Conservation (phyloP, 1,140 invertebrate species). For the Drosophila biarmipes region DNA sequence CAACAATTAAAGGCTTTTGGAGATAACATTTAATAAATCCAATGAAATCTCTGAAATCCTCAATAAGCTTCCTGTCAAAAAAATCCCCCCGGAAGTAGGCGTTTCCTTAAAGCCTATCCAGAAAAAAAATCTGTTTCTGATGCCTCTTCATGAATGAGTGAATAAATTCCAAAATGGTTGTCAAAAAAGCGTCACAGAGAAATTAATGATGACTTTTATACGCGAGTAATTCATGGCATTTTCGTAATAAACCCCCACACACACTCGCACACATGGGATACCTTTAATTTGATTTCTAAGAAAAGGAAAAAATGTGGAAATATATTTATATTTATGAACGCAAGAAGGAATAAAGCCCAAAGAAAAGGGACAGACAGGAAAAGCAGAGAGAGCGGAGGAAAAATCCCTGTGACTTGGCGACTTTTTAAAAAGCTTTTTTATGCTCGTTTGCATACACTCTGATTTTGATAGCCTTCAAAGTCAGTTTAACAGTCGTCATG, state of each 20-base stretch:
- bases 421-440: constrained; percentile 76
- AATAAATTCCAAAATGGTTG: constrained; percentile 79
- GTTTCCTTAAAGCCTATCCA: not conserved
- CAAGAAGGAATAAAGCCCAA: constrained; percentile 49
- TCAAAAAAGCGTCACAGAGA: constrained; percentile 75
- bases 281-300: constrained; percentile 79
- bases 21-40: not conserved
- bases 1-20: not conserved
- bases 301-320: constrained; percentile 55
- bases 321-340: constrained; percentile 62
- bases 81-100: constrained; percentile 9
- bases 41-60: constrained; percentile 7
- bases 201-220: constrained; percentile 83
- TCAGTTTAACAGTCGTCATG: constrained; percentile 72
- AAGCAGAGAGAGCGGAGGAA: constrained; percentile 4
- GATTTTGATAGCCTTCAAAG: constrained; percentile 70
- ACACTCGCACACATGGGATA: constrained; percentile 41
- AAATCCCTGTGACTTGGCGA: constrained; percentile 54
- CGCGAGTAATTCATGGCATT: constrained; percentile 79
- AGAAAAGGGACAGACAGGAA: constrained; percentile 12
- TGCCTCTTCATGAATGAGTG: constrained; percentile 69
- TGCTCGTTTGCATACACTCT: constrained; percentile 75
- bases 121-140: constrained; percentile 16
- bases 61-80: not conserved
- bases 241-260: constrained; percentile 75